Conservation (phyloP, 2,113 vertebrate species). For the Hystrix cristata region DNA sequence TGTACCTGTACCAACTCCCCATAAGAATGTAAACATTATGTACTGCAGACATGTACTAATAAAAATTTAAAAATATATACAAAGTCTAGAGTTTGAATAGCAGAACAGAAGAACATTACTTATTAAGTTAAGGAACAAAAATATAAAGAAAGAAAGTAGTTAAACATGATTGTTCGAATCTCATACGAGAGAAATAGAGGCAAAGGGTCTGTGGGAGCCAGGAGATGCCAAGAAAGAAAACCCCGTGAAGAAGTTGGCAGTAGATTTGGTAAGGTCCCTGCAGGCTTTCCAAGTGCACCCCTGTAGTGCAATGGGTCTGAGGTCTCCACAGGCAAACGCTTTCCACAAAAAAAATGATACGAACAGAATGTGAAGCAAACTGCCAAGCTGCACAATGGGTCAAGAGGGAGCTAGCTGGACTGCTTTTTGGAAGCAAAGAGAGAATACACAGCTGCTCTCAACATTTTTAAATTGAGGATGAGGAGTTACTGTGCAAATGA, state of each 20-base stretch:
- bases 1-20: background rate
- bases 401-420: slow-evolving; percentile 85
- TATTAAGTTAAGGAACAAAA: background rate
- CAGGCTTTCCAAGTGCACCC: slow-evolving; percentile 66
- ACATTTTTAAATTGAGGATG: slow-evolving; percentile 84
- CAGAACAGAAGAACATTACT: background rate
- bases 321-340: slow-evolving; percentile 73
- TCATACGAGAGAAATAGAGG: background rate
- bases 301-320: background rate
- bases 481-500: slow-evolving; percentile 85
- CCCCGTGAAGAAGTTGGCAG: no score
- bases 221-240: background rate
- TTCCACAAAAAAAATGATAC: slow-evolving; percentile 70
- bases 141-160: background rate
- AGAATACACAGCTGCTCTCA: slow-evolving; percentile 85
- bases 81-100: background rate
- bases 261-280: slow-evolving; percentile 53
- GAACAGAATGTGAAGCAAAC: slow-evolving; percentile 82
- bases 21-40: background rate
- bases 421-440: slow-evolving; percentile 83
- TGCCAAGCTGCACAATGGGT: slow-evolving; percentile 82
- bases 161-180: background rate
- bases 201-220: background rate
- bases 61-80: background rate
- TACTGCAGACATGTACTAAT: background rate